A percentile compares a stretch with the other conserved stretches of the same genome.
These are phyloP conservation scores for Onychomys arenicola DNA, from an alignment of 2,797 vertebrate genomes.

Conservation along the genomic window DNA sequence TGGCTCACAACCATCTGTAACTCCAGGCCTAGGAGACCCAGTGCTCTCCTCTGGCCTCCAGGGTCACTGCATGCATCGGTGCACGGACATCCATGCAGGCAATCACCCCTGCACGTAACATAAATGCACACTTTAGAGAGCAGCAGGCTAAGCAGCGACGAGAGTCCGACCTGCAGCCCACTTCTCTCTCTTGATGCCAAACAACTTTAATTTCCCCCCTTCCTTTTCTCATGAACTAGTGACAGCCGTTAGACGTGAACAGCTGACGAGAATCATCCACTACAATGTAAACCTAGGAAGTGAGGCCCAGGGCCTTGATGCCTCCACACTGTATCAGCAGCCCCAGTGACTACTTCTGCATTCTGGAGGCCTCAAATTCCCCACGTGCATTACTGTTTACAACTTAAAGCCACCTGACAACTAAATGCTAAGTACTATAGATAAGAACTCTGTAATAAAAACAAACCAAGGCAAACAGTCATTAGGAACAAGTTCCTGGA, in stretches of 20 bases:
- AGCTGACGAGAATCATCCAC: slow-evolving; percentile 6
- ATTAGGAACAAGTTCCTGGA: slow-evolving; percentile 74
- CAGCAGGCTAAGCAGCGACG: background rate
- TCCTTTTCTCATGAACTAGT: background rate
- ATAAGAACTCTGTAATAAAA: slow-evolving; percentile 71
- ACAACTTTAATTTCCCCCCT: background rate
- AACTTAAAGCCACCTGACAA: slow-evolving; percentile 74
- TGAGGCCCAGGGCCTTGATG: background rate
- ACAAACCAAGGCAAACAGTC: slow-evolving; percentile 71
- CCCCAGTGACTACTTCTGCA: slow-evolving; percentile 62
- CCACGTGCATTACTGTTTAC: slow-evolving; percentile 65
- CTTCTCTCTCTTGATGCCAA: background rate
- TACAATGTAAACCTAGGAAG: background rate
- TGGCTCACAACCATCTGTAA: background rate
- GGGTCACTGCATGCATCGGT: background rate
- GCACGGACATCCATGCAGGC: background rate
- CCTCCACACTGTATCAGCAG: background rate
- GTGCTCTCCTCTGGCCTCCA: background rate
- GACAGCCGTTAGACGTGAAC: background rate
- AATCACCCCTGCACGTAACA: background rate
- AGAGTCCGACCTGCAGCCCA: background rate
- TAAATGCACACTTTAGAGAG: too few relatives aligned
- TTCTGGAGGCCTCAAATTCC: slow-evolving; percentile 67
- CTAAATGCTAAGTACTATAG: slow-evolving; percentile 58
- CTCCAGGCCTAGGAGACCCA: background rate